These are phyloP conservation scores for Acleris cristana DNA, from an alignment of 2,888 invertebrate species.

Conservation along the genomic window DNA sequence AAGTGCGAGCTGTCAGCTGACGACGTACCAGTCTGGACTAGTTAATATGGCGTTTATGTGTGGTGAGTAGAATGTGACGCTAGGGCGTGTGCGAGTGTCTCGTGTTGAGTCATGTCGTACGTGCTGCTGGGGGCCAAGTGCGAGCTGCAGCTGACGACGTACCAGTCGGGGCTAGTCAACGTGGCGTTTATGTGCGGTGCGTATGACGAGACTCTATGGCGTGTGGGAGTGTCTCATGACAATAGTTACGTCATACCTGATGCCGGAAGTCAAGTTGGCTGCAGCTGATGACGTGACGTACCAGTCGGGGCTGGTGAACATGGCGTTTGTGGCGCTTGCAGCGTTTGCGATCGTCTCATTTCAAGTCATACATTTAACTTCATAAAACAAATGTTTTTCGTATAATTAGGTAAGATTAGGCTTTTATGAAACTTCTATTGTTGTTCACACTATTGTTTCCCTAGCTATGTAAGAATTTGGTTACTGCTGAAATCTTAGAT, in stretches of 20 bases:
- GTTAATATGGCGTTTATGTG: constrained; percentile 89
- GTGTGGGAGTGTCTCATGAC: constrained; percentile 85
- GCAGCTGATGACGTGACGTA: constrained; percentile 80
- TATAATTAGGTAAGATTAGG: too few species aligned
- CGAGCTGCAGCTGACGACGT: constrained; percentile 75
- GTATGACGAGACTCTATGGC: constrained; percentile 49
- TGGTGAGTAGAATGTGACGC: constrained; percentile 69
- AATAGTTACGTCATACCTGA: too few species aligned
- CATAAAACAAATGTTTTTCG: too few species aligned
- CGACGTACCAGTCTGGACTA: constrained; percentile 86
- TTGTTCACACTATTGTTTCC: too few species aligned
- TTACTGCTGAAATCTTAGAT: too few species aligned
- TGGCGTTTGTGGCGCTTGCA: constrained; percentile 83
- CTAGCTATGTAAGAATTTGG: too few species aligned
- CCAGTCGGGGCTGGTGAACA: constrained; percentile 88
- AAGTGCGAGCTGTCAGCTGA: constrained; percentile 87
- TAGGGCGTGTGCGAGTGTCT: constrained; percentile 86
- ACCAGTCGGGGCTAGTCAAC: constrained; percentile 88
- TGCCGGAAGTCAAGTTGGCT: constrained; percentile 48
- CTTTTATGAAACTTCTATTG: too few species aligned
- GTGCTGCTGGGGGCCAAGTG: too few species aligned
- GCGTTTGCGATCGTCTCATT: too few species aligned
- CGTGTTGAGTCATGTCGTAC: too few species aligned
- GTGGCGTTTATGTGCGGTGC: constrained; percentile 88
- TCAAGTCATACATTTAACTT: too few species aligned